Evolutionary conservation across 64 coral and sea anemone species (phyloP).

Genomic region (Pocillopora verrucosa): DNA sequence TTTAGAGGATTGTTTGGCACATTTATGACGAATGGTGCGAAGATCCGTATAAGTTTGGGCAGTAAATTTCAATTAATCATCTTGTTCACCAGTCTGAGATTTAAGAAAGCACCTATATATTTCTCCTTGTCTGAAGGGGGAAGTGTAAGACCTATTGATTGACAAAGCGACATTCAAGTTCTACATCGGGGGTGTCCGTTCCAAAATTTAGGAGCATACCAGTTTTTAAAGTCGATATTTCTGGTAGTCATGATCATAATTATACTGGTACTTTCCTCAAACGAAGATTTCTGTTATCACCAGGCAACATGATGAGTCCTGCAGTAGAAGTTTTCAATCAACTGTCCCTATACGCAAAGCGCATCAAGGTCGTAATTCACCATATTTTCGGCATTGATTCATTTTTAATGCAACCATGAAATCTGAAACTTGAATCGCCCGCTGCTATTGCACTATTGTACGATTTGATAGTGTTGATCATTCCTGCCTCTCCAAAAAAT

Average conservation of each 20-base stretch:
- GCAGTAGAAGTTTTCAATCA: not conserved
- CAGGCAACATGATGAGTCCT: not conserved
- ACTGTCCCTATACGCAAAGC: not conserved
- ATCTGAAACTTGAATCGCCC: too few relatives aligned
- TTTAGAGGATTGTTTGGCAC: conserved; percentile 12
- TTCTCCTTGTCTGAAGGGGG: conserved; percentile 27
- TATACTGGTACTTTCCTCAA: not conserved
- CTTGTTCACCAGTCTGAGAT: conserved; percentile 4
- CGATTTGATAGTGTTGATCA: too few relatives aligned
- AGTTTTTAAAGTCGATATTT: not conserved
- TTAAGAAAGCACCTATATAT: conserved; percentile 21
- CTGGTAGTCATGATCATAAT: not conserved
- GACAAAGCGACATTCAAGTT: conserved; percentile 11
- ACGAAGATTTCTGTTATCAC: conserved; percentile 13
- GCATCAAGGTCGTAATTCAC: too few relatives aligned
- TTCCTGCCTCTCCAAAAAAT: too few relatives aligned
- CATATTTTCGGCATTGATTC: too few relatives aligned
- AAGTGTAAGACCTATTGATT: conserved; percentile 26
- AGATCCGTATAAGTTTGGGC: conserved; percentile 4
- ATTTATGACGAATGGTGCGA: not conserved
- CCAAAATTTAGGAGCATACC: not conserved
- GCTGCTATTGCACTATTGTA: too few relatives aligned
- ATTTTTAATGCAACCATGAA: too few relatives aligned
- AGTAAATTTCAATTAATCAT: conserved; percentile 18
- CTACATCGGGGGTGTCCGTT: not conserved